Conservation (phyloP, 2,888 invertebrate species). For the Autographa pulchrina region DNA sequence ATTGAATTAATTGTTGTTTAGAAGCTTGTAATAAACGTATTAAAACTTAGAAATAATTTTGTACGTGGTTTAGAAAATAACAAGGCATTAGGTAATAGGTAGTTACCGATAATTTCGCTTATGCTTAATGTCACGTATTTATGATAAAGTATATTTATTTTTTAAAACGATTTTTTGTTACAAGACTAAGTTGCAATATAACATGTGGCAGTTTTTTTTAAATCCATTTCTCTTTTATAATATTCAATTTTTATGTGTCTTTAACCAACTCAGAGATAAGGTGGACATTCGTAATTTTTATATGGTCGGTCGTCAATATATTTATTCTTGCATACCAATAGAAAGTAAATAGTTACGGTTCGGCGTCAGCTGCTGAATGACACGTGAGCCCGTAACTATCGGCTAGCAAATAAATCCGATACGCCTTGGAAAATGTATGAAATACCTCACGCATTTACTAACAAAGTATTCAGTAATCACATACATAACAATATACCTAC, state of each 20-base stretch:
- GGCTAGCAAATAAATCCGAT: neutral
- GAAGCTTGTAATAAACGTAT: too few species aligned
- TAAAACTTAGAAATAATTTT: too few species aligned
- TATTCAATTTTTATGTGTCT: too few species aligned
- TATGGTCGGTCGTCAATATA: too few species aligned
- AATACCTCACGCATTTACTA: neutral
- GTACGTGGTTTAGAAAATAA: constrained; percentile 24
- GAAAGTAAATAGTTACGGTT: neutral
- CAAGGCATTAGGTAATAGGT: constrained; percentile 26
- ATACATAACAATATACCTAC: too few species aligned
- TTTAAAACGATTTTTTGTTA: neutral
- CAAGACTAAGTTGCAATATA: neutral
- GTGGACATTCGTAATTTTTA: too few species aligned
- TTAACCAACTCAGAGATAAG: too few species aligned
- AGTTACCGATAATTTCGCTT: constrained; percentile 10
- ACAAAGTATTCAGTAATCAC: too few species aligned
- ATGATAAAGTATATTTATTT: constrained; percentile 2
- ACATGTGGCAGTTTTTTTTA: too few species aligned
- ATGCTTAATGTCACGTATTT: constrained; percentile 32
- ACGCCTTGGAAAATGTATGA: neutral
- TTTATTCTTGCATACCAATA: neutral
- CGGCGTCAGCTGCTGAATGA: neutral
- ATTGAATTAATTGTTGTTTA: too few species aligned
- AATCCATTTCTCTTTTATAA: too few species aligned
- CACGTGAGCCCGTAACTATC: constrained; percentile 2